Evolutionary conservation across 1,140 invertebrate species (phyloP), one percentile per base, ranked within the genome.

Genomic region (Eulimnadia texana): DNA sequence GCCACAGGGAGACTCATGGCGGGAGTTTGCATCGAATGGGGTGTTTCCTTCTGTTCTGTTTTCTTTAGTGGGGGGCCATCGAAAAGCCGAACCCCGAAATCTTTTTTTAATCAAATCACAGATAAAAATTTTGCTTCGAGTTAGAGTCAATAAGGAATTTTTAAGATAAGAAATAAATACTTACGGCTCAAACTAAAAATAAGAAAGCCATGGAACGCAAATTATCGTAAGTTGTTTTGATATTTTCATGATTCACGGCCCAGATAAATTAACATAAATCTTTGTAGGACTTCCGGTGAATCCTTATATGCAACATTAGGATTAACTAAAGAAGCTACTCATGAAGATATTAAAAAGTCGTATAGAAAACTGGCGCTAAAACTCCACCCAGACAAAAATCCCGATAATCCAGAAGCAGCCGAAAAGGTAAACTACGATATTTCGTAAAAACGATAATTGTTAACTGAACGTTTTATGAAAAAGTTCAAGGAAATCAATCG

Each of bases 341-440:
- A 81, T 64, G 90, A 93, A 64, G 90, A 93, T 70, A 89, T 94
- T 61, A 93, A 93, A 72, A 92, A 90, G 78, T 90, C 88, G 61
- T 94, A 93, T 72, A 80, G 89, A 68, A 90, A 88, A 79, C 76
- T 91, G 73, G 91, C 90, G 23, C 78, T 94, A 55, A 93, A 90
- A 75, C 92, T 85, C 75, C 90, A 93, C 76, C 91, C 90, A 57
- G 91, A 93, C 73, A 94, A 94, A 77, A 94, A 93, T 79, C 89
- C 86, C 19, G 86, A 90, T 71, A 91, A 93, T 78, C 86, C 86
- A 64, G 88, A 91, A 70, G 90, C 90, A 53, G 80, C 88, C 49
- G 90, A 94, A 65, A 93, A 88, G 77, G 84, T 85, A 70, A 68
- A 60, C 63, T 23, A 19, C 20, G 56, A 62, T 33, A 23, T 16